A percentile compares a stretch with the other conserved stretches of the same genome.
Evolutionary conservation across 53 echinoderm and acorn worm genomes (phyloP).

Genomic region (Zoroaster sp.): DNA sequence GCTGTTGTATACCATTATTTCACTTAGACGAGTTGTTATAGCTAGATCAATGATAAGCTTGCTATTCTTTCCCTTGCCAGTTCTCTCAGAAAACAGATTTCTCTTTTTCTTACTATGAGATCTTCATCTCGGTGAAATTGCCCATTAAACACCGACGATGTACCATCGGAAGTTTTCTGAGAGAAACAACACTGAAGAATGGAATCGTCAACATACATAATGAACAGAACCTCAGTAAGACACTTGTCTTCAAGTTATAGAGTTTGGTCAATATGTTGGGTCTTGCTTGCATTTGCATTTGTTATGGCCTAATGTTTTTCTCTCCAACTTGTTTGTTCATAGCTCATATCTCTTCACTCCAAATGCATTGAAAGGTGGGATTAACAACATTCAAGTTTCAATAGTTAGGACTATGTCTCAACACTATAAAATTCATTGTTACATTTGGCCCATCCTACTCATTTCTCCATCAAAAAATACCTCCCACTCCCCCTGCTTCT

Average conservation of each 20-base stretch:
- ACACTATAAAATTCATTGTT: neutral
- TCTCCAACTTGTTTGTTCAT: slow-evolving; percentile 20
- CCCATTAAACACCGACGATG: no score
- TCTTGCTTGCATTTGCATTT: no score
- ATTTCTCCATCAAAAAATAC: neutral
- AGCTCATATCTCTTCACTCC: neutral
- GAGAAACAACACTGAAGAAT: no score
- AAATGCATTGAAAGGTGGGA: neutral
- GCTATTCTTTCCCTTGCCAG: neutral
- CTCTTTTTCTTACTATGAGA: neutral
- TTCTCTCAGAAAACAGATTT: neutral
- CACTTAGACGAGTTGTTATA: neutral
- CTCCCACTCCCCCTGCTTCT: neutral
- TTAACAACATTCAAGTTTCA: neutral
- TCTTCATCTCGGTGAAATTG: no score
- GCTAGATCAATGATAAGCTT: neutral
- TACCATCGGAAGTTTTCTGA: no score
- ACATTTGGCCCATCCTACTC: neutral
- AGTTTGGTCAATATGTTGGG: no score
- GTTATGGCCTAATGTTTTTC: no score
- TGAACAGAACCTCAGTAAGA: no score
- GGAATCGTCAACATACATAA: no score
- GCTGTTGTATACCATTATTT: neutral
- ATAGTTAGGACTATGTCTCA: neutral
- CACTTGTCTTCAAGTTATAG: no score